Conservation (phyloP, 2,797 vertebrate species). For the Tinamus major region DNA sequence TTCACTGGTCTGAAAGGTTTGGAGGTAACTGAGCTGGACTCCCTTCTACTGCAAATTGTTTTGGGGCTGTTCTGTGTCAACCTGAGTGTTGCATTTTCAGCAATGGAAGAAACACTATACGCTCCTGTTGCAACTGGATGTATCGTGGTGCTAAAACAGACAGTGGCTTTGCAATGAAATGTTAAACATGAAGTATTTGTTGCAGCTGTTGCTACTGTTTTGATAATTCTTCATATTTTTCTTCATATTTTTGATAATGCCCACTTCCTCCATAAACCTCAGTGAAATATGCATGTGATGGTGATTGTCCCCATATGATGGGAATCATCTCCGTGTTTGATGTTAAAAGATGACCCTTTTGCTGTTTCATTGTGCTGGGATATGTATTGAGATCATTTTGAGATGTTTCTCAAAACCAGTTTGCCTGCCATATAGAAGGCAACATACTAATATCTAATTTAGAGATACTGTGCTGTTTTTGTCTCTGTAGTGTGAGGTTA, state of each 20-base stretch:
- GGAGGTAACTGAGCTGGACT: background rate
- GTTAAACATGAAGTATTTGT: background rate
- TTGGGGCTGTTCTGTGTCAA: background rate
- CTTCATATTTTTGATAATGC: background rate
- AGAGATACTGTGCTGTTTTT: background rate
- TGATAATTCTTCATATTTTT: background rate
- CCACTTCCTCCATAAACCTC: background rate
- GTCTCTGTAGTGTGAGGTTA: background rate
- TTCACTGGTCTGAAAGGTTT: background rate
- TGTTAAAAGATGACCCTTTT: background rate
- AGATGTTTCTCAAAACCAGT: background rate
- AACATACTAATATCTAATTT: accelerated
- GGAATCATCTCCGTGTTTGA: background rate
- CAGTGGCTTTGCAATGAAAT: background rate
- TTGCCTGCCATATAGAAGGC: background rate
- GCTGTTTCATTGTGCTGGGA: background rate
- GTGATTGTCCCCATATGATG: background rate
- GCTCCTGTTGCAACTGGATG: background rate
- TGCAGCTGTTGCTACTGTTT: background rate
- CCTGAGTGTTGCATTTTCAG: background rate
- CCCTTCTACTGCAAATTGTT: background rate
- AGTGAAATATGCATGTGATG: background rate
- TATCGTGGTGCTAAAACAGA: background rate
- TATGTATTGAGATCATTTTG: background rate
- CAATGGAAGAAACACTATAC: accelerated